Evolutionary conservation across 2,888 invertebrate genomes (phyloP).

Genomic region (Choreutis nemorana): DNA sequence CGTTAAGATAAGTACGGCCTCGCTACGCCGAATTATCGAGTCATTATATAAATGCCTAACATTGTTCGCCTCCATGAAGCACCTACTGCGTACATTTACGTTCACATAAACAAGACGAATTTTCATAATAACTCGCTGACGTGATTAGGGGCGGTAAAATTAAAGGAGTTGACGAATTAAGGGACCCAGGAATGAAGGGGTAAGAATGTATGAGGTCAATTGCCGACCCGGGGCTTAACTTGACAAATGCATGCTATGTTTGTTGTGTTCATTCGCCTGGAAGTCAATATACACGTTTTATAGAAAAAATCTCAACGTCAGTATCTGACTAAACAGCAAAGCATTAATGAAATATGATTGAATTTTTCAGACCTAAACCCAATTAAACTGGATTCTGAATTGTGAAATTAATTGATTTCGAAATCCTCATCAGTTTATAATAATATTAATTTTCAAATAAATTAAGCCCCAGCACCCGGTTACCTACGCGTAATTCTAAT

Average conservation of each 20-base stretch:
- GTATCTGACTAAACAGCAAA: too few relatives aligned
- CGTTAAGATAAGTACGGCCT: conserved; percentile 10
- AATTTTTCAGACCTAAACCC: too few relatives aligned
- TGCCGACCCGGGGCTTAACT: conserved; percentile 3
- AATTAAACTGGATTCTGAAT: not conserved
- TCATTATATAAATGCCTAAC: conserved; percentile 8
- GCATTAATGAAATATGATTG: too few relatives aligned
- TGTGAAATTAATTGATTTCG: not conserved
- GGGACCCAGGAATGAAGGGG: conserved; percentile 9
- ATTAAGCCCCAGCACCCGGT: conserved; percentile 17
- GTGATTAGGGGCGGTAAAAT: conserved; percentile 42
- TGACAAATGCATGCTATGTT: too few relatives aligned
- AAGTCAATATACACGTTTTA: too few relatives aligned
- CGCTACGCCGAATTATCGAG: conserved; percentile 16
- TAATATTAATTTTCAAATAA: conserved; percentile 11
- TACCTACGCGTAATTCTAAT: conserved; percentile 22
- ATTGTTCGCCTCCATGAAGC: too few relatives aligned
- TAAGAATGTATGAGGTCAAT: conserved; percentile 3
- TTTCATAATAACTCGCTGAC: conserved; percentile 18
- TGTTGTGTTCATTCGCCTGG: too few relatives aligned
- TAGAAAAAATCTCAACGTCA: too few relatives aligned
- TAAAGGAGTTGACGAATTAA: conserved; percentile 24
- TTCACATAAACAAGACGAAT: conserved; percentile 15
- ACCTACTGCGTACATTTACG: too few relatives aligned
- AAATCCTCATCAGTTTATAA: not conserved